Evolutionary conservation across 2,113 vertebrate genomes (phyloP), one percentile per base, ranked within the genome.

Genomic region (Python bivittatus): DNA sequence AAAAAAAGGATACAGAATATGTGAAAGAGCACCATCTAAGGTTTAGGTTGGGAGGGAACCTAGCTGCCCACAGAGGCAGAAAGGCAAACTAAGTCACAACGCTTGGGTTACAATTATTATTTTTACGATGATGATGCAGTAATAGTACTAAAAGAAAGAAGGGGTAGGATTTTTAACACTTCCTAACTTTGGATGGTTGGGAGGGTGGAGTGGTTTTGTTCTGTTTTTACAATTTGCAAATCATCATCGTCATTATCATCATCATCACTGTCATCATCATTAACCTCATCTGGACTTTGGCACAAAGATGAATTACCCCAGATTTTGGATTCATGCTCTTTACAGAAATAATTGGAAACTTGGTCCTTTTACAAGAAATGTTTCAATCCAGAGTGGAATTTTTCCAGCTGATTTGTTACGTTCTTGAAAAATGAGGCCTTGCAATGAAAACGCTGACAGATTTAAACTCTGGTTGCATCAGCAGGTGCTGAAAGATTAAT

Each of bases 391-490:
- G 88, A 89, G 1, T 0, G 53, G 72, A 90, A 86, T 87, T 15
- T 86, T 79, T 90, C 83, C 33, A n/a, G 23, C 42, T 90, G 83
- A 92, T n/a, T 86, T 23, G 22, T 94, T 79, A 95, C 91, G 95
- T 88, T 91, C 38, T 92, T 90, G 92, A 93, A 92, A 90, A 95
- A 17, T 61, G 94, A 91, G 94, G 0, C 20, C 88, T 33, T 0
- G 0, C 22, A 92, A 90, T 0, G 88, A 38, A 95, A 95, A 88
- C 1, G 54, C 38, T 79, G 88, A 58, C 83, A 94, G 90, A 22
- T 94, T 91, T 88, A 93, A 92, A 88, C 89, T 42, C 85, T 56
- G 88, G 88, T 0, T 79, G 72, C 52, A 86, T 0, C 87, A 20
- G 64, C 0, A 0, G 29, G 2, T 64, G 8, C 54, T 60, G 44